A percentile compares a stretch with the other conserved stretches of the same genome.
Conservation (phyloP, 2,888 invertebrate genomes). For the Phaedon cochleariae region DNA sequence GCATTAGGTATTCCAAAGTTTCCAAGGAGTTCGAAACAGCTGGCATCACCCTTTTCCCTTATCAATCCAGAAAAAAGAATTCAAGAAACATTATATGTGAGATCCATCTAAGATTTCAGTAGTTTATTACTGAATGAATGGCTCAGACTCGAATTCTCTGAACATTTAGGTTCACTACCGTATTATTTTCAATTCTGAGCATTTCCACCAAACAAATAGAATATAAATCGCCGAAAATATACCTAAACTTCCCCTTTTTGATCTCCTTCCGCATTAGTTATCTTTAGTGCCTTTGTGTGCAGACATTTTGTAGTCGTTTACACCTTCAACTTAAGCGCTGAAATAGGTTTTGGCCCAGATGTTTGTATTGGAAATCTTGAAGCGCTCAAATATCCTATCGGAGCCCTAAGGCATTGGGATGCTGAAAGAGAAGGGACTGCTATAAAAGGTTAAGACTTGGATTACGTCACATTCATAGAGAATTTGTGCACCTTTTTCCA, state of each 20-base stretch:
- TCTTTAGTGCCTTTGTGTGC: background rate
- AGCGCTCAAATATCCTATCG: no score
- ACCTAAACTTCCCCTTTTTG: background rate
- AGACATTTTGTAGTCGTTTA: background rate
- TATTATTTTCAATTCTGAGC: background rate
- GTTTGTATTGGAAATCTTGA: background rate
- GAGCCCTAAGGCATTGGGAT: no score
- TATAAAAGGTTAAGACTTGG: no score
- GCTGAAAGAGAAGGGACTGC: no score
- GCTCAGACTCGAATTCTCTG: background rate
- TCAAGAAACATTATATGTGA: background rate
- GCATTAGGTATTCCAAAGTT: no score
- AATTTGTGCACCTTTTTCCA: no score
- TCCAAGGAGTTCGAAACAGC: no score
- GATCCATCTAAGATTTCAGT: background rate
- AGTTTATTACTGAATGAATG: background rate
- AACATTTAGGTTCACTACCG: background rate
- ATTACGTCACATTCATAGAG: no score
- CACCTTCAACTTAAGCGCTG: background rate
- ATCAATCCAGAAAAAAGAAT: no score
- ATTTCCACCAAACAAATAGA: background rate
- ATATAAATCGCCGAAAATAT: constrained; percentile 3
- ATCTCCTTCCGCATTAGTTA: background rate
- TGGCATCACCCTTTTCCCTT: no score
- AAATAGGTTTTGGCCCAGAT: background rate